Evolutionary conservation across 2,797 vertebrate genomes (phyloP).

Genomic region (Otolemur crassicaudatus): DNA sequence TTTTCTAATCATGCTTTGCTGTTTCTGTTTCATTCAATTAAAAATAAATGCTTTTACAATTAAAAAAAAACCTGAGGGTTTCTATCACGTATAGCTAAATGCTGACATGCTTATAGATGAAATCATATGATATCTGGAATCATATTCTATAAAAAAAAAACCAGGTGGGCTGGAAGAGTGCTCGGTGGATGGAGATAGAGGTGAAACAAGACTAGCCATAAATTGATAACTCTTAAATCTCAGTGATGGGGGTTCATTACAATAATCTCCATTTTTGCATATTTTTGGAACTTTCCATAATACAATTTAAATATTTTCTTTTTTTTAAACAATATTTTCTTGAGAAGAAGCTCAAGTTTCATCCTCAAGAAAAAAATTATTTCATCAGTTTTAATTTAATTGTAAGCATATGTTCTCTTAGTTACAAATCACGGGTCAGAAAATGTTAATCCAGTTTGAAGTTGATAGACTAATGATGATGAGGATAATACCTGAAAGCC

Average conservation of each 20-base stretch:
- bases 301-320: background rate
- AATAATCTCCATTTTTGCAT: background rate
- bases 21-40: conserved; percentile 4
- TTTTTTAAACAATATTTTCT: conserved; percentile 14
- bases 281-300: background rate
- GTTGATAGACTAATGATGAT: background rate
- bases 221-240: background rate
- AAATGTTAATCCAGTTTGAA: background rate
- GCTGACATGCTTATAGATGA: background rate
- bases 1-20: conserved; percentile 18
- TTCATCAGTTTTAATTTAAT: conserved; percentile 17
- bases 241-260: background rate
- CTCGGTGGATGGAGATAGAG: background rate
- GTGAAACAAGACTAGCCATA: background rate
- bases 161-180: background rate
- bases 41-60: conserved; percentile 27
- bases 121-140: background rate
- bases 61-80: background rate
- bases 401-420: background rate
- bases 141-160: background rate
- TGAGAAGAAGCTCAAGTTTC: conserved; percentile 22
- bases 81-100: background rate
- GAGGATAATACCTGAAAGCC: background rate
- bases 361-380: background rate
- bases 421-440: background rate